phyloP scores from a whole-genome alignment of 92 coral and sea anemone genomes.

The Blastomussa wellsi region DNA sequence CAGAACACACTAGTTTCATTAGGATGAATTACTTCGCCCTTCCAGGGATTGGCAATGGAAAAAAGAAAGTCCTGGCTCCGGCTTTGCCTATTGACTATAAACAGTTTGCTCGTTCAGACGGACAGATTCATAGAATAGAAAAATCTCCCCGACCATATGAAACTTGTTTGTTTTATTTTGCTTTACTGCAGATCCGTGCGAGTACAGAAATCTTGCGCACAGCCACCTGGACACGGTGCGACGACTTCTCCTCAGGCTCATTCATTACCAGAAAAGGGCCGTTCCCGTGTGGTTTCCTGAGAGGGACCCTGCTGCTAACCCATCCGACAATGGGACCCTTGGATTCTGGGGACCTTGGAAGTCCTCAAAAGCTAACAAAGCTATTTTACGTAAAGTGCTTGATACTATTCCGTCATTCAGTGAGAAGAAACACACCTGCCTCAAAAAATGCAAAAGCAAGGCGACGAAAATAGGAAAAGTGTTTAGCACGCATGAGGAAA shows the following conservation, averaged over 20 bases:
- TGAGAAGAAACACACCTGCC: neutral
- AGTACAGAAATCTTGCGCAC: slow-evolving; percentile 80
- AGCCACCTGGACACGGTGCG: slow-evolving; percentile 62
- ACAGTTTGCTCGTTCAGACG: too few relatives aligned
- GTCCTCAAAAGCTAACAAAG: slow-evolving; percentile 7
- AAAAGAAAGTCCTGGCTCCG: too few relatives aligned
- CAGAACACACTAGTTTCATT: too few relatives aligned
- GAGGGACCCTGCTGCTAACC: slow-evolving; percentile 75
- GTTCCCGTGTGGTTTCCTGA: slow-evolving; percentile 85
- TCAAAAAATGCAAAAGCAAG: neutral
- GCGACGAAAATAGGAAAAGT: neutral
- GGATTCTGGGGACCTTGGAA: slow-evolving; percentile 95
- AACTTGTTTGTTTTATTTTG: neutral
- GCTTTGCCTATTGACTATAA: too few relatives aligned
- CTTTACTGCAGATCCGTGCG: slow-evolving; percentile 94
- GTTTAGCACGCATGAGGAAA: slow-evolving; percentile 18
- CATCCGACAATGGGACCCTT: slow-evolving; percentile 23
- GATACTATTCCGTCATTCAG: slow-evolving; percentile 11
- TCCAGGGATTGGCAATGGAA: too few relatives aligned
- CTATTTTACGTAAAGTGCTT: slow-evolving; percentile 5
- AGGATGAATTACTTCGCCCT: too few relatives aligned
- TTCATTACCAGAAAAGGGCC: slow-evolving; percentile 64
- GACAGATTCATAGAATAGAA: too few relatives aligned
- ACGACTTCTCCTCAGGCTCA: slow-evolving; percentile 61
- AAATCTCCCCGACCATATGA: too few relatives aligned